Evolutionary conservation across 2,113 vertebrate species (phyloP), one percentile per base, ranked within the genome.

Genomic region (Chrysochloris asiatica): DNA sequence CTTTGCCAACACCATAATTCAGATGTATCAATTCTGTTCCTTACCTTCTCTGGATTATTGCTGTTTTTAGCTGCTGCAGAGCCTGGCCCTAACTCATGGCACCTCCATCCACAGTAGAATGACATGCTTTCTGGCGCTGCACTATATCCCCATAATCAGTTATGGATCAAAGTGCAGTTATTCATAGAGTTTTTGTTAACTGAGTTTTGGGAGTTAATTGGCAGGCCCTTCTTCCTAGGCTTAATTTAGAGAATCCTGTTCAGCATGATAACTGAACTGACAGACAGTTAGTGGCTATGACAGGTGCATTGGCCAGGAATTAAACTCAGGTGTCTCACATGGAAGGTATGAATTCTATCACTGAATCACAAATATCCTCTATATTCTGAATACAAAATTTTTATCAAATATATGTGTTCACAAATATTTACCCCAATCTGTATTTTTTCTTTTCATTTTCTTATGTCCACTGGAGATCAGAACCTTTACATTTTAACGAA

Each of bases 401-500:
- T 54, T 76, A 78, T 73, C 56, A 91, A 41, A 52, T 52, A 26
- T 61, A 5, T 75, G 76, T 72, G 79, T 82, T 86, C 78, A 26
- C 19, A 83, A 50, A 59, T 65, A n/a, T 21, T 61, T 83, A 30
- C n/a, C 3, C 71, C 56, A 63, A 26, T n/a, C 38, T 38, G n/a
- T 71, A 41, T 16, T 22, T 90, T 83, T 8, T 30, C 7, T 76
- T 82, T 84, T 47, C 8, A 50, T 82, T 90, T 89, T 41, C 38
- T 80, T 33, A 50, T 48, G 19, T 38, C 19, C 69, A 87, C 48
- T 7, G 82, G 91, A 76, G 77, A 69, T 50, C 41, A 78, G n/a
- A 76, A 41, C 28, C 14, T 72, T 90, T 92, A 72, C 77, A 81
- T 88, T 65, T 67, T 82, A 61, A 50, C 83, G 54, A 82, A 52